These are phyloP conservation scores for Dipodomys ordii DNA, from an alignment of 2,113 vertebrate species.

Conservation along the genomic window DNA sequence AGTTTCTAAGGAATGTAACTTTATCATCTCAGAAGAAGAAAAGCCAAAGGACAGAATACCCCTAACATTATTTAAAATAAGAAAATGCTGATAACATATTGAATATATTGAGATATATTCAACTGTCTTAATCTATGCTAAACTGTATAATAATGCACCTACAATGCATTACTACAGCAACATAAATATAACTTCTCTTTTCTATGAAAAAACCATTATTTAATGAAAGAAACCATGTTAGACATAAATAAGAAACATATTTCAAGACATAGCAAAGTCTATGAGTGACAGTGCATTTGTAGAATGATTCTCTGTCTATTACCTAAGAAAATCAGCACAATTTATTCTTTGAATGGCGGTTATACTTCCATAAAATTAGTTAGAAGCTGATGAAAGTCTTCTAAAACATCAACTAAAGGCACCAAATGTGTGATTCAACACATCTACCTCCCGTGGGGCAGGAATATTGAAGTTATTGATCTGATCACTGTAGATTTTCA, in stretches of 20 bases:
- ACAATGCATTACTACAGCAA: not conserved
- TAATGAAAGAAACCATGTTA: not conserved
- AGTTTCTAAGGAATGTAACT: conserved; percentile 80
- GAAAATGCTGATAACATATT: not conserved
- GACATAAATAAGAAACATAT: not conserved
- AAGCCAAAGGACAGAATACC: not conserved
- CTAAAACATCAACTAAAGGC: not conserved
- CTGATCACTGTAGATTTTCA: not conserved
- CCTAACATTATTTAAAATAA: conserved; percentile 12
- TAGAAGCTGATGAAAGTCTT: conserved; percentile 36
- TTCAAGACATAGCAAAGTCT: not conserved
- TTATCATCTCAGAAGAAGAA: conserved; percentile 73
- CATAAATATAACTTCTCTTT: not conserved
- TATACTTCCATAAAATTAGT: conserved; percentile 48
- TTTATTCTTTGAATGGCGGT: conserved; percentile 32
- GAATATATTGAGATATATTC: not conserved
- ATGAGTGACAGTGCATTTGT: not conserved
- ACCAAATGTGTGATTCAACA: not conserved
- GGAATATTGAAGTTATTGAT: not conserved
- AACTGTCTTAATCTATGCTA: not conserved
- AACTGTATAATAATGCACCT: not conserved
- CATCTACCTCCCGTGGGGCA: not conserved
- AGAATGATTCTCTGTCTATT: not conserved
- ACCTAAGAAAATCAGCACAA: conserved; percentile 13
- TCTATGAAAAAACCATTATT: conserved; percentile 8